Percentiles rank a stretch among this genome's conserved stretches.
Evolutionary conservation across 2,888 invertebrate species (phyloP).

Genomic region (Stenurella melanura): DNA sequence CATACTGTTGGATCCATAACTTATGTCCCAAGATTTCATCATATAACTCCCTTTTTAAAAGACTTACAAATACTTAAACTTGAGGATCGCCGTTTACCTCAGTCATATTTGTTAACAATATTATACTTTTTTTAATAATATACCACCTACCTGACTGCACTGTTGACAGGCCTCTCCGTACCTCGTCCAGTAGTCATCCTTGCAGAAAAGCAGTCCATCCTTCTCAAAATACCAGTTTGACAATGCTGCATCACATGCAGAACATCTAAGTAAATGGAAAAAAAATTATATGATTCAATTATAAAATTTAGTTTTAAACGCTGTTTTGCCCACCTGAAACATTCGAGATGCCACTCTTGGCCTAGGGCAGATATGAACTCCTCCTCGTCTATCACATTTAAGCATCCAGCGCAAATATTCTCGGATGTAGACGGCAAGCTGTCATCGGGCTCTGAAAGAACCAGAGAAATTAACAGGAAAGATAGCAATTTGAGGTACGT

Average conservation of each 20-base stretch:
- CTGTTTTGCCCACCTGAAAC: constrained; percentile 81
- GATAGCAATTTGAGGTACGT: too few relatives aligned
- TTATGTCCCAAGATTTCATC: too few relatives aligned
- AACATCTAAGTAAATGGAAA: constrained; percentile 80
- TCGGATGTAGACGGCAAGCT: constrained; percentile 42
- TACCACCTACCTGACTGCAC: constrained; percentile 82
- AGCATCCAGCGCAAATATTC: constrained; percentile 81
- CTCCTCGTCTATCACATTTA: constrained; percentile 83
- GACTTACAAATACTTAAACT: too few relatives aligned
- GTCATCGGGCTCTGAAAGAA: constrained; percentile 45
- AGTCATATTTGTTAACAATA: too few relatives aligned
- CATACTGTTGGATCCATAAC: too few relatives aligned
- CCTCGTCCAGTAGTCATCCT: constrained; percentile 90
- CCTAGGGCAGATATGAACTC: constrained; percentile 88
- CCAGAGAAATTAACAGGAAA: too few relatives aligned
- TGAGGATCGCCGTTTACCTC: too few relatives aligned
- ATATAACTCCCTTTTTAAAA: too few relatives aligned
- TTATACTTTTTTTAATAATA: not conserved
- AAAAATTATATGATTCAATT: not conserved
- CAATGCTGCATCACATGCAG: constrained; percentile 89
- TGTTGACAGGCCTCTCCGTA: constrained; percentile 94
- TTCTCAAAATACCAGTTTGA: constrained; percentile 96
- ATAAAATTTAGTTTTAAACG: too few relatives aligned
- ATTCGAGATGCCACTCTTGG: constrained; percentile 92
- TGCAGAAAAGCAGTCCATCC: constrained; percentile 90